These are phyloP conservation scores for Neosilurus hyrtlii DNA, from an alignment of 2,797 vertebrate species.

Conservation along the genomic window DNA sequence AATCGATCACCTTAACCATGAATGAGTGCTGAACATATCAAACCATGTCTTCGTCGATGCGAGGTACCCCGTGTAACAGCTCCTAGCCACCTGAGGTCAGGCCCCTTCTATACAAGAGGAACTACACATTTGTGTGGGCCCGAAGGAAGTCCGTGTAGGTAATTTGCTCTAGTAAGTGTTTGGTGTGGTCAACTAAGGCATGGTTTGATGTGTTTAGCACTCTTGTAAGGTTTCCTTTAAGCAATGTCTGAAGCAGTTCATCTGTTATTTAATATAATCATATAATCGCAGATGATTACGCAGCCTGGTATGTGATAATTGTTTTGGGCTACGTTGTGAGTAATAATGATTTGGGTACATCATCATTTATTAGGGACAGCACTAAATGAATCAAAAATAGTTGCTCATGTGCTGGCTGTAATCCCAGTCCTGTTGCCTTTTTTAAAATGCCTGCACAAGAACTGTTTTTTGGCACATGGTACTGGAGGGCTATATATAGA, in stretches of 20 bases:
- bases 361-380: not conserved
- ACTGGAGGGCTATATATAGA: not conserved
- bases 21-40: too few species aligned
- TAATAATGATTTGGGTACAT: not conserved
- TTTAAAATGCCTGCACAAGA: not conserved
- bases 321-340: not conserved
- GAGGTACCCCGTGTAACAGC: too few species aligned
- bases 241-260: not conserved
- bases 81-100: too few species aligned
- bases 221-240: not conserved
- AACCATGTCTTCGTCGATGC: too few species aligned
- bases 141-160: too few species aligned
- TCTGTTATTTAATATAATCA: not conserved
- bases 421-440: not conserved
- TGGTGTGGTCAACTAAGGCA: too few species aligned
- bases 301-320: not conserved
- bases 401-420: not conserved
- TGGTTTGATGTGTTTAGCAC: too few species aligned
- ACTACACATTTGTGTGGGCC: too few species aligned
- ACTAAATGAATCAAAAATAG: not conserved
- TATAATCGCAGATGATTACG: not conserved
- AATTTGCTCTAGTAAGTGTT: too few species aligned
- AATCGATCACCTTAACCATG: too few species aligned
- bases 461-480: not conserved
- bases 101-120: too few species aligned